A percentile compares a stretch with the other conserved stretches of the same genome.
phyloP scores from a whole-genome alignment of 2,113 vertebrate species.

The Leptobrachium ailaonicum region DNA sequence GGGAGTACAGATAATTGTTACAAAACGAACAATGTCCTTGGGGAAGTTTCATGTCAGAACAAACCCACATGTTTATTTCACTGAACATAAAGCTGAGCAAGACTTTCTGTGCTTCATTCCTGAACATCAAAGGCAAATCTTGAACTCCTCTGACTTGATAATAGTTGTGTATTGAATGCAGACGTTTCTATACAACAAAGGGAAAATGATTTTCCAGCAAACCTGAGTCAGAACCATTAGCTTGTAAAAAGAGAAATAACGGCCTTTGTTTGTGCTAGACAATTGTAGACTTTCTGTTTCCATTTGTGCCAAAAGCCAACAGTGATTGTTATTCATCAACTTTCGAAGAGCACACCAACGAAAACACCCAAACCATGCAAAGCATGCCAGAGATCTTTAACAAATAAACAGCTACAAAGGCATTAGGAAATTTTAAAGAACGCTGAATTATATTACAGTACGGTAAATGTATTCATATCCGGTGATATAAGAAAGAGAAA shows the following conservation, averaged over 20 bases:
- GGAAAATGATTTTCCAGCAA: background rate
- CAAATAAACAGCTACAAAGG: too few species aligned
- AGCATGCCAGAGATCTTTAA: too few species aligned
- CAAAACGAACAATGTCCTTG: constrained; percentile 33
- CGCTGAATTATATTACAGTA: too few species aligned
- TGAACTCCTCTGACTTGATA: constrained; percentile 30
- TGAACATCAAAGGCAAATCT: constrained; percentile 31
- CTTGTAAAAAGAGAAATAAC: background rate
- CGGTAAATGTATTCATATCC: too few species aligned
- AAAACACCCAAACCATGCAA: too few species aligned
- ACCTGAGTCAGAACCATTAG: constrained; percentile 11
- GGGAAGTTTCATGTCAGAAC: constrained; percentile 24
- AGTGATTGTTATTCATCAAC: background rate
- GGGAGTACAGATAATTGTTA: constrained; percentile 29
- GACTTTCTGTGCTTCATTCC: background rate
- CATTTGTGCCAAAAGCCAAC: background rate
- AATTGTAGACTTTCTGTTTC: background rate
- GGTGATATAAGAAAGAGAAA: too few species aligned
- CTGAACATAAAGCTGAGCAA: constrained; percentile 24
- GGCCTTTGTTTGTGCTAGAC: background rate
- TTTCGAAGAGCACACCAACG: background rate
- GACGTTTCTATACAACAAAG: constrained; percentile 9
- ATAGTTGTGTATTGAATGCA: constrained; percentile 14
- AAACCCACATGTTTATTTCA: constrained; percentile 32
- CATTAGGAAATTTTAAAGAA: too few species aligned